These are phyloP conservation scores for Delphinus delphis DNA, from an alignment of 2,113 vertebrate species.

Conservation along the genomic window DNA sequence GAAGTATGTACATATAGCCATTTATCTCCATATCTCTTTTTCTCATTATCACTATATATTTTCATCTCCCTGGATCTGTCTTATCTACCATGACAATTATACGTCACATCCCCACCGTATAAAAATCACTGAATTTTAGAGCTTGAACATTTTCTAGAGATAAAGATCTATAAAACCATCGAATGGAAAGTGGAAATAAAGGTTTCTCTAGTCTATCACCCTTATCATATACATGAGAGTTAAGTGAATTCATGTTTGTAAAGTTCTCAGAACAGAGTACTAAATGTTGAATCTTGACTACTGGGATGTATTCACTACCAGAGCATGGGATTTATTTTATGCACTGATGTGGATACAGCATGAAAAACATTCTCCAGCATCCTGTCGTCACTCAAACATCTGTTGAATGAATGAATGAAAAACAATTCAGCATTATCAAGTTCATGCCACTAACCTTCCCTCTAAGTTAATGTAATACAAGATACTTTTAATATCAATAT, in stretches of 20 bases:
- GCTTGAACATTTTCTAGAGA: neutral
- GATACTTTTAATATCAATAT: neutral
- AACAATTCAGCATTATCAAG: neutral
- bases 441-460: too few relatives aligned
- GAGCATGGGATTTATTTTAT: too few relatives aligned
- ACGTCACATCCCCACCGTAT: neutral
- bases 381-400: neutral
- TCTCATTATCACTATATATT: neutral
- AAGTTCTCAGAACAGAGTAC: neutral
- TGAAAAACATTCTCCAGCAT: neutral
- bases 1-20: neutral
- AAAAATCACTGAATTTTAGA: neutral
- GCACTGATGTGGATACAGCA: rapidly evolving
- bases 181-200: neutral
- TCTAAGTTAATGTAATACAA: neutral
- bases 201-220: neutral
- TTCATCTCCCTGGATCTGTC: neutral
- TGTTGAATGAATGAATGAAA: too few relatives aligned
- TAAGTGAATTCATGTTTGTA: neutral
- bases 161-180: neutral
- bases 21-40: neutral
- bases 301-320: neutral
- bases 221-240: neutral
- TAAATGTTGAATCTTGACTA: neutral
- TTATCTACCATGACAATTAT: neutral